Evolutionary conservation across 2,888 invertebrate genomes (phyloP).

Genomic region (Caenorhabditis sp.): DNA sequence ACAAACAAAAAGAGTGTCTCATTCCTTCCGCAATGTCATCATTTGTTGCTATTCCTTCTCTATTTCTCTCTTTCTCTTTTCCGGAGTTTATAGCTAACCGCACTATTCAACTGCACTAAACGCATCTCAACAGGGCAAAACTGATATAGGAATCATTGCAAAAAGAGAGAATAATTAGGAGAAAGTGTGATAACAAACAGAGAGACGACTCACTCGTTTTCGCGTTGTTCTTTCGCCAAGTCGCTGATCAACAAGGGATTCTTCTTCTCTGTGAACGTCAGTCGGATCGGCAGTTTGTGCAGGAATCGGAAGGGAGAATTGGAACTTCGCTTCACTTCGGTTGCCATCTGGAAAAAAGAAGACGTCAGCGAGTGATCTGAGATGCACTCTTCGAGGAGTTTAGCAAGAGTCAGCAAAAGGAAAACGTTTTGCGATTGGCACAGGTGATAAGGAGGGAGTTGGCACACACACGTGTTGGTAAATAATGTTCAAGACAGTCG

Average conservation of each 20-base stretch:
- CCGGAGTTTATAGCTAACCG: neutral
- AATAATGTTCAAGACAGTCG: constrained; percentile 39
- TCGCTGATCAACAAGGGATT: constrained; percentile 34
- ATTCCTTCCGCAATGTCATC: constrained; percentile 1
- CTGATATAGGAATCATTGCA: constrained; percentile 29
- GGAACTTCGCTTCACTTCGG: constrained; percentile 23
- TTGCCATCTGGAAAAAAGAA: constrained; percentile 34
- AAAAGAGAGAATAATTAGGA: constrained; percentile 20
- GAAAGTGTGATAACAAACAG: constrained; percentile 7
- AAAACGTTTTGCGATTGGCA: constrained; percentile 13
- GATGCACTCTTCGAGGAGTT: neutral
- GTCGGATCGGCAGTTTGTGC: constrained; percentile 56
- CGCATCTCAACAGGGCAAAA: neutral
- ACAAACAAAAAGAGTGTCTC: neutral
- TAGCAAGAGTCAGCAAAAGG: constrained; percentile 17
- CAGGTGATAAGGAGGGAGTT: constrained; percentile 31
- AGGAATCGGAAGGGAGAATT: constrained; percentile 49
- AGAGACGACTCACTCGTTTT: constrained; percentile 47
- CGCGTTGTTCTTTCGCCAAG: constrained; percentile 41
- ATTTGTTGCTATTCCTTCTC: no score
- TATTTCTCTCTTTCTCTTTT: no score
- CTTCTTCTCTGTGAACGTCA: constrained; percentile 48
- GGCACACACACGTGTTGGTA: constrained; percentile 48
- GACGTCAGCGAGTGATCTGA: neutral
- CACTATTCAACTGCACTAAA: neutral